Evolutionary conservation across 2,113 vertebrate genomes (phyloP), one percentile per base, ranked within the genome.

Genomic region (Paramisgurnus dabryanus): DNA sequence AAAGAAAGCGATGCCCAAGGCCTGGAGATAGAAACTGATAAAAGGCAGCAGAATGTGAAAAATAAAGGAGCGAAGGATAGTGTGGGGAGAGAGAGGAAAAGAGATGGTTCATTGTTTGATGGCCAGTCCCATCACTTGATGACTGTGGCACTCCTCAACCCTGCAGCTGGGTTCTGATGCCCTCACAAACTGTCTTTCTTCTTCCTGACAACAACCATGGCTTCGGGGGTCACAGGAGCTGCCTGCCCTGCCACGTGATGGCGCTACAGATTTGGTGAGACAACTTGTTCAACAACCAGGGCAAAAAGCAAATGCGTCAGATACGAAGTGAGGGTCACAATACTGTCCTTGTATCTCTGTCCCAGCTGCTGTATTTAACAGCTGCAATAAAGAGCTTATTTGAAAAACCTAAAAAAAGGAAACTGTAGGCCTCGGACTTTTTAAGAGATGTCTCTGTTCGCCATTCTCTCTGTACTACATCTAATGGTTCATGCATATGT

Each of bases 361-460:
- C 84, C 88, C 88, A 88, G 90, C 89, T 90, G 86, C 91, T 89
- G 89, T 89, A 85, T 90, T 77, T 89, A 92, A 91, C 91, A 93
- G 91, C 92, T 93, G 90, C 90, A 91, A 90, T 89, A 89, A 89
- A 87, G 73, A 61, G 78, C 83, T 85, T 80, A 82, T 83, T 76
- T 79, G 65, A 83, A 84, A 84, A 84, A 39, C 45, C 74, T 76
- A 76, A 76, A 76, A 81, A 70, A 78, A 78, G 80, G 80, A 76
- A 84, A 80, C 40, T 84, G 85, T 89, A 88, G 80, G 80, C 80
- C 78, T 82, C 76, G 75, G 83, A 85, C 79, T 74, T 76, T 87
- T 89, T 84, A 83, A 90, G 89, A 86, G 89, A 91, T 80, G 86
- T 88, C 89, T 92, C 88, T 91, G 89, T 92, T 87, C 89, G 87